A percentile compares a stretch with the other conserved stretches of the same genome.
Conservation (phyloP, 2,888 invertebrate genomes). For the Drosophila aldrichi region DNA sequence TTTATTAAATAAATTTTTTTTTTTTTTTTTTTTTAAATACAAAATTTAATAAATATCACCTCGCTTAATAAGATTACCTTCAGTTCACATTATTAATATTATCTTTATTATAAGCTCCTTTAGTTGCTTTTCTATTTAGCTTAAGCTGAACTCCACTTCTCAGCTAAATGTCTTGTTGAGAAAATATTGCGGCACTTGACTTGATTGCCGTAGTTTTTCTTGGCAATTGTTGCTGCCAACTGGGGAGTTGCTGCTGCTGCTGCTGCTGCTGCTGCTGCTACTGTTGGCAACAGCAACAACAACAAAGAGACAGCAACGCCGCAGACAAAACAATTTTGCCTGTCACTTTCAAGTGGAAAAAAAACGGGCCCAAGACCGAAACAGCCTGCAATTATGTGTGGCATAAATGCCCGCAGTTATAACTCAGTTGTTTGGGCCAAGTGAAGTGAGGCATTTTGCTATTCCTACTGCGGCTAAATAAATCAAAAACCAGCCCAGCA, state of each 20-base stretch:
- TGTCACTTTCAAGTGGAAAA: conserved; percentile 53
- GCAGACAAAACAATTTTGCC: conserved; percentile 49
- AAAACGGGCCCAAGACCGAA: conserved; percentile 43
- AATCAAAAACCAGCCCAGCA: conserved; percentile 24
- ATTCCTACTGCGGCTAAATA: conserved; percentile 26
- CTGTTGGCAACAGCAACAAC: neutral
- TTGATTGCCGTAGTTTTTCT: conserved; percentile 35
- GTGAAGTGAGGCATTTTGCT: conserved; percentile 25
- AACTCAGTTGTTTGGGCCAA: conserved; percentile 31
- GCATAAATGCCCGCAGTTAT: conserved; percentile 37
- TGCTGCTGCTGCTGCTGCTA: neutral
- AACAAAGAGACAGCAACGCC: neutral
- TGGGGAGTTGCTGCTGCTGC: conserved; percentile 2
- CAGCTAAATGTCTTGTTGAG: conserved; percentile 10
- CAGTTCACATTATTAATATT: neutral
- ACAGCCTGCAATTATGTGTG: conserved; percentile 43
- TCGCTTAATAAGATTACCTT: neutral
- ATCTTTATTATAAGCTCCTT: neutral
- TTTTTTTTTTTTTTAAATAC: too few relatives aligned
- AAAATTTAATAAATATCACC: too few relatives aligned
- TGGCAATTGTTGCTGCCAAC: conserved; percentile 13
- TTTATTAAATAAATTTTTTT: too few relatives aligned
- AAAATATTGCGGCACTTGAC: conserved; percentile 41
- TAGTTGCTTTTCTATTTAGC: neutral
- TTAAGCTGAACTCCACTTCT: neutral